These are phyloP conservation scores for Homarus americanus DNA, from an alignment of 1,140 invertebrate species.

Conservation along the genomic window DNA sequence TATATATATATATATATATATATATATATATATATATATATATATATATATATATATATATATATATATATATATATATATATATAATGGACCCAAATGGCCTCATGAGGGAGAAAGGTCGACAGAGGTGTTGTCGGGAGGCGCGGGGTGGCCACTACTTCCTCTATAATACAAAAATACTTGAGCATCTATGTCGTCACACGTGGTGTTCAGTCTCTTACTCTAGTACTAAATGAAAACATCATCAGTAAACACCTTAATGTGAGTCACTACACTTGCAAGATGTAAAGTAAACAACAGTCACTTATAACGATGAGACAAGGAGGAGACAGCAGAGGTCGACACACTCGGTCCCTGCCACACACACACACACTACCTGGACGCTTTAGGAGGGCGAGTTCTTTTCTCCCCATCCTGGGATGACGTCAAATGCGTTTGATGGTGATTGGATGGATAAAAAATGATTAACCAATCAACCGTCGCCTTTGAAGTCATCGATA, in stretches of 20 bases:
- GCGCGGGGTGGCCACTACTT: neutral
- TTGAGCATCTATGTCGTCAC: neutral
- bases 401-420: no score
- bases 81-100: neutral
- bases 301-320: neutral
- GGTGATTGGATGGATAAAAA: no score
- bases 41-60: constrained; percentile 18
- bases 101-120: neutral
- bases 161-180: neutral
- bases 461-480: no score
- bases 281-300: neutral
- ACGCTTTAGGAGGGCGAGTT: no score
- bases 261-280: neutral
- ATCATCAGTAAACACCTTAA: neutral
- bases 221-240: no score
- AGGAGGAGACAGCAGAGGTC: neutral
- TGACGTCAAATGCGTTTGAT: no score
- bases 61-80: constrained; percentile 38
- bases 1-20: constrained; percentile 27
- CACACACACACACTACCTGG: no score
- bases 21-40: constrained; percentile 39
- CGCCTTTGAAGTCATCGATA: no score
- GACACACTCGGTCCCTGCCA: no score
- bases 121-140: neutral
- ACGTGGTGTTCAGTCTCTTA: neutral